These are phyloP conservation scores for Periophthalmodon schlosseri DNA, from an alignment of 2,113 vertebrate genomes.

Conservation along the genomic window DNA sequence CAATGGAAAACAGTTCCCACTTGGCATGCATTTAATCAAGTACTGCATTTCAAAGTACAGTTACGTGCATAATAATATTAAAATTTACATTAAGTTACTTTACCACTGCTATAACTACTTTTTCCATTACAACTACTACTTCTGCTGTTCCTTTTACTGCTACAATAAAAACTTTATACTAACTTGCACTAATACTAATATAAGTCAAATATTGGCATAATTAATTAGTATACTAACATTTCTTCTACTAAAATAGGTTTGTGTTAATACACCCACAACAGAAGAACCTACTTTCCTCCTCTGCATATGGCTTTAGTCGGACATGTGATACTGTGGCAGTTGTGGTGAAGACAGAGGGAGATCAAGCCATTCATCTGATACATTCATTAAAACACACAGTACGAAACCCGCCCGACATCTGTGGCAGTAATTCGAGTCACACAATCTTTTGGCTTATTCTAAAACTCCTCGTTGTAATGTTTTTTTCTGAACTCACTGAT, in stretches of 20 bases:
- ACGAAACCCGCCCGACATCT: slow-evolving; percentile 53
- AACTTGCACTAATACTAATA: neutral
- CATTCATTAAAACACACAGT: slow-evolving; percentile 22
- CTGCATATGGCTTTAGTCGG: slow-evolving; percentile 17
- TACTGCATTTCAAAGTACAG: too few relatives aligned
- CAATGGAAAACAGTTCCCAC: neutral
- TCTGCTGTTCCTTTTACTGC: neutral
- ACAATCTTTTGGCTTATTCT: slow-evolving; percentile 32
- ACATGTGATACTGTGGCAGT: slow-evolving; percentile 19
- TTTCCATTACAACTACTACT: too few relatives aligned
- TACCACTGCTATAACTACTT: too few relatives aligned
- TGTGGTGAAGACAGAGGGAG: neutral
- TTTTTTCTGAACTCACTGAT: slow-evolving; percentile 42
- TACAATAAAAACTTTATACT: neutral
- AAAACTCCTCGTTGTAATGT: slow-evolving; percentile 37
- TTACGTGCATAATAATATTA: too few relatives aligned
- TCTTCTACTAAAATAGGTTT: neutral
- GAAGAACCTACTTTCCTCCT: neutral
- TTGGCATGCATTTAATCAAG: neutral
- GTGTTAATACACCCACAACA: neutral
- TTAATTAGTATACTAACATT: neutral
- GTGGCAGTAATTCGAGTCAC: slow-evolving; percentile 53
- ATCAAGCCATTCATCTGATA: slow-evolving; percentile 28
- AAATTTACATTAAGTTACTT: too few relatives aligned
- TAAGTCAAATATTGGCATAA: too few relatives aligned